Evolutionary conservation across 2,113 vertebrate species (phyloP), one percentile per base, ranked within the genome.

Genomic region (Dasyornis broadbenti): DNA sequence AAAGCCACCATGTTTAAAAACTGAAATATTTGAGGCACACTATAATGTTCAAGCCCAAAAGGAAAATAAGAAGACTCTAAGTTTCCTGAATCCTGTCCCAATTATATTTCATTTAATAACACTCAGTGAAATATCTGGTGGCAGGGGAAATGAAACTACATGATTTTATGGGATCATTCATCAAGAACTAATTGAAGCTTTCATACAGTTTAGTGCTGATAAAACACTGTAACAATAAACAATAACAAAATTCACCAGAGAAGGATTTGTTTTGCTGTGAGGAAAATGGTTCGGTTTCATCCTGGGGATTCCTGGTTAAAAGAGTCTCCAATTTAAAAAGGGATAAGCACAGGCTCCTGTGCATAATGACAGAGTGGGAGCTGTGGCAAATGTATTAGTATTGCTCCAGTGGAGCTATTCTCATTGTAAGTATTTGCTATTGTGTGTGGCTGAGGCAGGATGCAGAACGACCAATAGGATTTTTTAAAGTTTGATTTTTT

Each of bases 121-220:
- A 98, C 97, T 98, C 98, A 98, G 98, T 98, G 98, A 98, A 98
- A 98, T 98, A 98, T 98, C 98, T 98, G 96, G 98, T 98, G 98
- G 98, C 98, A 98, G 98, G 98, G 98, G 99, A 99, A 99, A 99
- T 98, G 98, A 99, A 98, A 98, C 98, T 98, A 98, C 98, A 98
- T 97, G 98, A 98, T 99, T 98, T 99, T 99, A 98, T 98, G 98
- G 98, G 98, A 98, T 99, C 98, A 99, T 99, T 99, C 99, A 99
- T 99, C 99, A 99, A 99, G 98, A 99, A 99, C 99, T 99, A 99
- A 99, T 99, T 99, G 99, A 99, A 99, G 98, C 98, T 98, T 98
- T 98, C 98, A 98, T 98, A 98, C 97, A 99, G 98, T 99, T 98
- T 98, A 99, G 98, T 98, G 98, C 98, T 99, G 99, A 99, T 99